A percentile compares a stretch with the other conserved stretches of the same genome.
Conservation (phyloP, 2,113 vertebrate species). For the Origma solitaria region DNA sequence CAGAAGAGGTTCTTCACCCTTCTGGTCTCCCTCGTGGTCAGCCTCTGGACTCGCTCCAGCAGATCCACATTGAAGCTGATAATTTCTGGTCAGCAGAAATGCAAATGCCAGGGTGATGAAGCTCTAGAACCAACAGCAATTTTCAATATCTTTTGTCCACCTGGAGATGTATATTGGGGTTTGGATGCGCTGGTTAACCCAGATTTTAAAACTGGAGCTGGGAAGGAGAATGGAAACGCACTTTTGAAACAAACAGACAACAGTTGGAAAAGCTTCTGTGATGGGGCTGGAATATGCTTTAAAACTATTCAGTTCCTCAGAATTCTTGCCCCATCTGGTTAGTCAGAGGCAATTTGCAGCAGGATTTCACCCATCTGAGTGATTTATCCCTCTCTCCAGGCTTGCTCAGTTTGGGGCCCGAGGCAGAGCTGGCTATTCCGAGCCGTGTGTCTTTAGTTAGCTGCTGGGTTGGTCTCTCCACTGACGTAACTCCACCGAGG, state of each 20-base stretch:
- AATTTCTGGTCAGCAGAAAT: background rate
- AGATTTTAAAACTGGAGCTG: background rate
- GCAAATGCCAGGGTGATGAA: background rate
- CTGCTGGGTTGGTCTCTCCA: background rate
- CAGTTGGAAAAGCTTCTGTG: background rate
- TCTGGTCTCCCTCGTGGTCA: background rate
- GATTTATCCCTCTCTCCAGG: background rate
- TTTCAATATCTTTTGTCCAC: background rate
- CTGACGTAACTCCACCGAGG: background rate
- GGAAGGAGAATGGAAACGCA: background rate
- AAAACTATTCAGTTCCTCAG: background rate
- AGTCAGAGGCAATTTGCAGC: background rate
- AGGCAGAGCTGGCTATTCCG: background rate
- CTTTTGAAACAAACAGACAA: background rate
- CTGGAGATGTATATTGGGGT: background rate
- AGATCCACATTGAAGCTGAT: background rate
- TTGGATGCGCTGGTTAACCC: background rate
- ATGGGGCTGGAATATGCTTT: background rate
- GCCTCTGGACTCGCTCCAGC: fast-evolving
- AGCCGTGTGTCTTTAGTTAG: background rate
- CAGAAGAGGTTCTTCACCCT: background rate
- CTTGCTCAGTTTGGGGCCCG: background rate
- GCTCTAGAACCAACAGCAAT: background rate
- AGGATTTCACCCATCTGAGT: background rate
- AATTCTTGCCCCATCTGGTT: background rate